Evolutionary conservation across 2,113 vertebrate genomes (phyloP).

Genomic region (Typhlomys cinereus): DNA sequence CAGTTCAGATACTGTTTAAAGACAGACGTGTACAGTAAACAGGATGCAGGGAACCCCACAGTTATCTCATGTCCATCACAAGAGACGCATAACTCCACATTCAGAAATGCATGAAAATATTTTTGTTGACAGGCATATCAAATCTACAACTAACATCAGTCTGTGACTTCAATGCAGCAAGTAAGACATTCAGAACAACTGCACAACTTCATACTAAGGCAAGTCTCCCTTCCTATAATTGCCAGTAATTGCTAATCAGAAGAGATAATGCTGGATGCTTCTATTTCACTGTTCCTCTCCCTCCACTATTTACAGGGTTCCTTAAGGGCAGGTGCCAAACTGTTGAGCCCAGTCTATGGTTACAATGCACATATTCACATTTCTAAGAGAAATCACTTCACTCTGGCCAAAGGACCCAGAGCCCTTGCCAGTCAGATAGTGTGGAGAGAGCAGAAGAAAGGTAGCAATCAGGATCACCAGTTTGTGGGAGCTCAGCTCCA

Average conservation of each 20-base stretch:
- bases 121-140: background rate
- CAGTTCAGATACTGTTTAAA: conserved; percentile 17
- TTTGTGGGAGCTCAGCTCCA: background rate
- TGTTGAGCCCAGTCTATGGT: background rate
- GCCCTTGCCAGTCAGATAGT: too few species aligned
- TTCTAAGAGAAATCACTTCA: background rate
- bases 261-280: background rate
- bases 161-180: background rate
- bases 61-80: conserved; percentile 11
- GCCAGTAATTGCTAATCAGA: background rate
- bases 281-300: background rate
- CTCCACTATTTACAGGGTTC: background rate
- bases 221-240: background rate
- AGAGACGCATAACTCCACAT: background rate
- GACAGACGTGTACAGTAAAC: background rate
- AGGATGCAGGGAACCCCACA: background rate
- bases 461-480: background rate
- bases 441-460: background rate
- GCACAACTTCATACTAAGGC: background rate
- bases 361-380: rapidly evolving
- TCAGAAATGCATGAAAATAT: background rate
- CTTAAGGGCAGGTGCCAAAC: background rate
- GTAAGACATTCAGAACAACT: conserved; percentile 15
- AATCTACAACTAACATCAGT: background rate
- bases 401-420: background rate